Evolutionary conservation across 2,888 invertebrate genomes (phyloP), one percentile per base, ranked within the genome.

Genomic region (Harmothoe impar): DNA sequence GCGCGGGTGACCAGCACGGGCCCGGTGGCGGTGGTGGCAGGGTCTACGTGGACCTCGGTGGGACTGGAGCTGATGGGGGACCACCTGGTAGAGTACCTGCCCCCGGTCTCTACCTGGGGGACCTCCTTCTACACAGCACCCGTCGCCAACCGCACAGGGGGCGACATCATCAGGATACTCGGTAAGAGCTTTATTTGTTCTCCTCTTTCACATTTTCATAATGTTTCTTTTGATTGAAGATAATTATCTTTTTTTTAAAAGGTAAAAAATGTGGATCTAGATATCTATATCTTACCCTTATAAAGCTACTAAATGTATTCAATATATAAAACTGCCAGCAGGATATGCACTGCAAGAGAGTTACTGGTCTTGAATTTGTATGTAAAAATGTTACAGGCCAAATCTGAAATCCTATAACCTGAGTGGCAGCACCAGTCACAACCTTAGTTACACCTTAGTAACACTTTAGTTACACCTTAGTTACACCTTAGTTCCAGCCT

Each of bases 21-120:
- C 88, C 93, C 92, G 0, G 91, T 95, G 7, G 92, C 93, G 0
- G 93, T 94, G 17, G 93, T 94, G 54, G 92, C 93, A n/a, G 94
- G 94, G n/a, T 93, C 94, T 85, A 91, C 90, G 72, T 93, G 94
- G 91, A 93, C 93, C 0, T 92, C 92, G 31, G 93, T 94, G 0
- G 91, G 90, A 0, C 91, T 91, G 92, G 90, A 91, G 90, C 54
- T 89, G 91, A 93, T 91, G 91, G 92, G 93, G 3, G 94, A 94
- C 91, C 94, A 94, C 90, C 91, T 94, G 68, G 93, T 94, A 5
- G 94, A 94, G 88, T 93, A 94, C 92, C 62, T 94, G 81, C 92
- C 93, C 15, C 93, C 94, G 0, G 90, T 93, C 0, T 92, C 93
- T 77, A 93, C 93, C 35, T 94, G 94, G 94, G 94, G 94, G 17